Percentiles rank a stretch among this genome's conserved stretches.
phyloP scores from a whole-genome alignment of 2,888 invertebrate species.

The Heteromyza rotundicornis region DNA sequence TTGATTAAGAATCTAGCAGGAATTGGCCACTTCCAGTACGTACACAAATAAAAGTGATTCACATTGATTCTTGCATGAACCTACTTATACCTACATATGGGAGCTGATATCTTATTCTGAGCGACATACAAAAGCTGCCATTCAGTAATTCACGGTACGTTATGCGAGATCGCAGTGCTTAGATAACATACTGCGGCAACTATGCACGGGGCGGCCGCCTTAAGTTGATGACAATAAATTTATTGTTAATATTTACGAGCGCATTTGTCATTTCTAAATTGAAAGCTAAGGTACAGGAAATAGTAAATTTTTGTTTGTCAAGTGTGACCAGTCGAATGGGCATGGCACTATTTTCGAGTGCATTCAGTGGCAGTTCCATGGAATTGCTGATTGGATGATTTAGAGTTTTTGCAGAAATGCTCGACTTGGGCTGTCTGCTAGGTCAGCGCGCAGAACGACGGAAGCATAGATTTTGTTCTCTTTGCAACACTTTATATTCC shows the following conservation, averaged over 20 bases:
- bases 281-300: not conserved
- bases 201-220: not conserved
- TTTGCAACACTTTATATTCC: too few species aligned
- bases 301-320: not conserved
- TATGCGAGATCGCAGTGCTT: not conserved
- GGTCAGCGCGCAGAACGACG: too few species aligned
- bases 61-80: not conserved
- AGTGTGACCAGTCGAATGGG: not conserved
- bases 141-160: not conserved
- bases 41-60: not conserved
- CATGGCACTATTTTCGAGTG: too few species aligned
- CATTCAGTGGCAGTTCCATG: too few species aligned
- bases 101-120: too few species aligned
- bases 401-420: too few species aligned
- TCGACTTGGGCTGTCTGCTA: too few species aligned
- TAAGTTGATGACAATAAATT: not conserved
- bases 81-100: not conserved
- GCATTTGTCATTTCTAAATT: not conserved
- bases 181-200: not conserved
- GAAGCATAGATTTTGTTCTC: too few species aligned
- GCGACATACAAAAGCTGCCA: not conserved
- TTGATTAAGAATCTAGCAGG: too few species aligned
- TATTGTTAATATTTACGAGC: not conserved
- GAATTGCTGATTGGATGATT: too few species aligned
- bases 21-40: not conserved